Percentiles rank a stretch among this genome's conserved stretches.
phyloP scores from a whole-genome alignment of 2,113 vertebrate species.

The Amblyopsis rosae region DNA sequence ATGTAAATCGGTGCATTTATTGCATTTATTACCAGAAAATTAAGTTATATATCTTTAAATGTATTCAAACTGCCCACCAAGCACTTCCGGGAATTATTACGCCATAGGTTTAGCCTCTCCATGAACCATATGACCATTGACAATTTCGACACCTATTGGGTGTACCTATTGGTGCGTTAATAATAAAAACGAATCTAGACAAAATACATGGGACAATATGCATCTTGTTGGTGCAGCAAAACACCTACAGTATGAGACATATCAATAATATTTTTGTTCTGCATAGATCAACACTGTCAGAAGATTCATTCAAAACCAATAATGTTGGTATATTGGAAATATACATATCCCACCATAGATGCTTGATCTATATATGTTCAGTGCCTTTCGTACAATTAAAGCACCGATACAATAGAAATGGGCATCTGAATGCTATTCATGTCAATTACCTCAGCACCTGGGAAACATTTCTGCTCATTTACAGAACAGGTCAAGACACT shows the following conservation, averaged over 20 bases:
- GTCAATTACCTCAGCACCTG: constrained; percentile 36
- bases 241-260: not conserved
- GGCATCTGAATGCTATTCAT: constrained; percentile 22
- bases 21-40: too few relatives aligned
- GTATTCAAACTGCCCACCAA: too few relatives aligned
- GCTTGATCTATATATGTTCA: constrained; percentile 18
- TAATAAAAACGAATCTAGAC: constrained; percentile 45
- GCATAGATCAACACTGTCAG: not conserved
- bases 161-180: constrained; percentile 54
- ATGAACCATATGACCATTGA: too few relatives aligned
- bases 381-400: constrained; percentile 27
- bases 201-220: constrained; percentile 40
- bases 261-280: not conserved
- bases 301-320: constrained; percentile 35
- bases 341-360: constrained; percentile 25
- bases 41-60: too few relatives aligned
- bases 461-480: constrained; percentile 54
- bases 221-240: constrained; percentile 3
- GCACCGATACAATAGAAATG: not conserved
- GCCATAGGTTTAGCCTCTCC: too few relatives aligned
- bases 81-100: too few relatives aligned
- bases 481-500: constrained; percentile 50
- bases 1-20: too few relatives aligned
- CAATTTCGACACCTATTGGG: too few relatives aligned
- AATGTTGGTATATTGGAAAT: constrained; percentile 32